Evolutionary conservation across 2,113 vertebrate genomes (phyloP).

Genomic region (Okapia johnstoni): DNA sequence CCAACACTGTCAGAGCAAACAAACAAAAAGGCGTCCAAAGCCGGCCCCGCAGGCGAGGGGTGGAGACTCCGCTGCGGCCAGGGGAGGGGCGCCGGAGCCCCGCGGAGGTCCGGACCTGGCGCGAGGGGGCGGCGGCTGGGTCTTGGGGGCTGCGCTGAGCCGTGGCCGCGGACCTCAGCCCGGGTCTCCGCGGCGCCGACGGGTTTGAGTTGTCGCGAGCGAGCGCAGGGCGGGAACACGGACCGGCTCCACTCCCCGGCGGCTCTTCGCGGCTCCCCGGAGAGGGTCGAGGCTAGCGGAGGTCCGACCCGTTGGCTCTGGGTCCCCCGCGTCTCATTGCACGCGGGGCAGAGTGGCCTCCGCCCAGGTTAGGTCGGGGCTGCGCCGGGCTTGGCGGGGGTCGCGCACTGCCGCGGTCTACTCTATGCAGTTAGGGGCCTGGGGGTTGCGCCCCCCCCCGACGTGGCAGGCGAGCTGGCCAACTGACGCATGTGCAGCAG

Average conservation of each 20-base stretch:
- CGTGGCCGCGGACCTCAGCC: background rate
- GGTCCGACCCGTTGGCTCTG: background rate
- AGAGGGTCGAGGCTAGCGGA: accelerated
- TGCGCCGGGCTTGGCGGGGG: background rate
- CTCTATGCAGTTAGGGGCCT: accelerated
- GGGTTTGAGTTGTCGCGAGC: background rate
- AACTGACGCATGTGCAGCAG: background rate
- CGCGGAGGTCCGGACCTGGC: background rate
- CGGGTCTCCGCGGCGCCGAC: background rate
- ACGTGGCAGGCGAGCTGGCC: background rate
- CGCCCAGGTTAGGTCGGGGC: background rate
- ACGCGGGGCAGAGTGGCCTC: background rate
- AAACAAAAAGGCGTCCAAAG: background rate
- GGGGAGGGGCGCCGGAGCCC: background rate
- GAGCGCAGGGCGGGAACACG: background rate
- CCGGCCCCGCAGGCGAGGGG: accelerated
- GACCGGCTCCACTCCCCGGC: background rate
- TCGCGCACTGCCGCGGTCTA: accelerated
- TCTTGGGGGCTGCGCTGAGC: background rate
- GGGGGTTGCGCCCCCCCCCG: no score
- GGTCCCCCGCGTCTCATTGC: no score
- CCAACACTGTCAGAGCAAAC: background rate
- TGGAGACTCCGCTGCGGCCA: background rate
- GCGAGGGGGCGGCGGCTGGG: background rate
- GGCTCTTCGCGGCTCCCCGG: background rate